A percentile compares a stretch with the other conserved stretches of the same genome.
These are phyloP conservation scores for Anniella stebbinsi DNA, from an alignment of 2,797 vertebrate species.

Conservation along the genomic window DNA sequence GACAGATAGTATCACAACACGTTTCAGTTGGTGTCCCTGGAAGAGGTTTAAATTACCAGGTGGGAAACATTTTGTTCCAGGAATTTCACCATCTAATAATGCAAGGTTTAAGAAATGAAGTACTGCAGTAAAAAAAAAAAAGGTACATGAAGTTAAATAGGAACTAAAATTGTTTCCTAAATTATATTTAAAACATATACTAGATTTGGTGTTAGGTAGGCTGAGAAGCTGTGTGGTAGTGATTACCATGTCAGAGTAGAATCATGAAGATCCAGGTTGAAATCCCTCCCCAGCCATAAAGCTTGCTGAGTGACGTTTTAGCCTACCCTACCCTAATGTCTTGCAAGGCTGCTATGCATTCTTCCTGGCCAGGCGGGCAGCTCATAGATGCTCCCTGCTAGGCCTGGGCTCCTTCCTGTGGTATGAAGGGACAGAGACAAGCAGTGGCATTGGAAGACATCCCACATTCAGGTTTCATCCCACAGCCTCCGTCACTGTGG, in stretches of 20 bases:
- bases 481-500: too few species aligned
- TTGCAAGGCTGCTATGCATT: too few species aligned
- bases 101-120: neutral
- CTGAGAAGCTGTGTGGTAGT: neutral
- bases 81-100: neutral
- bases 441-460: too few species aligned
- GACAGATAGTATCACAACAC: neutral
- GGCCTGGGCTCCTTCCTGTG: too few species aligned
- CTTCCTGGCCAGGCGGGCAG: too few species aligned
- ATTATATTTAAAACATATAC: neutral
- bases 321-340: too few species aligned
- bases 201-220: neutral
- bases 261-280: neutral
- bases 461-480: too few species aligned
- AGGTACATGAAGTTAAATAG: neutral
- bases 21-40: neutral
- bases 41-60: neutral
- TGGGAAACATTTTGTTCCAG: neutral
- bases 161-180: neutral
- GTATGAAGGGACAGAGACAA: too few species aligned
- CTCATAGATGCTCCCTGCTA: too few species aligned
- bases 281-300: neutral
- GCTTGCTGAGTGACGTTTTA: neutral
- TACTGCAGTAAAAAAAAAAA: neutral
- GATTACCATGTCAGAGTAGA: neutral